A percentile compares a stretch with the other conserved stretches of the same genome.
Conservation (phyloP, 2,797 vertebrate genomes). For the Eulemur rubriventer region DNA sequence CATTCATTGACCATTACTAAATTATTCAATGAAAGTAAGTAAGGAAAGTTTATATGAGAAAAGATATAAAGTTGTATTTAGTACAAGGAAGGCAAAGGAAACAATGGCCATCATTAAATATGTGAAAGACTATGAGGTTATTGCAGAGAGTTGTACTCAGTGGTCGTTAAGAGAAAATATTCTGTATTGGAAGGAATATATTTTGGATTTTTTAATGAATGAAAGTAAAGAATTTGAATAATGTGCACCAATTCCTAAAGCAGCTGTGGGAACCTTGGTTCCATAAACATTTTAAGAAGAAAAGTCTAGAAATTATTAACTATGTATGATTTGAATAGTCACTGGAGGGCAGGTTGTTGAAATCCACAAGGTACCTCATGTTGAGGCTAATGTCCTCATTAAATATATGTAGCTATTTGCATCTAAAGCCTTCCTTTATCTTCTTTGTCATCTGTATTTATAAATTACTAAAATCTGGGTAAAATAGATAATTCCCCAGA, state of each 20-base stretch:
- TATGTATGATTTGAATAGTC: background rate
- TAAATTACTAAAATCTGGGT: slow-evolving; percentile 23
- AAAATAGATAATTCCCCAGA: slow-evolving; percentile 43
- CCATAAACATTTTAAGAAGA: background rate
- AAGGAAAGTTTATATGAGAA: background rate
- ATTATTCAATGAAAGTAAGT: slow-evolving; percentile 4
- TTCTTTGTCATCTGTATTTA: slow-evolving; percentile 40
- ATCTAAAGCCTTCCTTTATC: slow-evolving; percentile 4
- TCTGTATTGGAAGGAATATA: background rate
- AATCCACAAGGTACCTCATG: background rate
- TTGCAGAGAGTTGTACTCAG: background rate
- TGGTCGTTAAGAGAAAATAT: background rate
- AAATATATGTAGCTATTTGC: background rate
- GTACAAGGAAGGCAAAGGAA: background rate
- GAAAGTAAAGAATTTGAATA: background rate
- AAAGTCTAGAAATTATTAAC: background rate
- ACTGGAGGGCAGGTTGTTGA: background rate
- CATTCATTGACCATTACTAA: background rate
- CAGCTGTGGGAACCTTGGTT: background rate
- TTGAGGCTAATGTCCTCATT: background rate
- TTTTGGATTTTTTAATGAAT: background rate
- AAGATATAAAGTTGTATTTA: background rate
- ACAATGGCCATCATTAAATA: background rate
- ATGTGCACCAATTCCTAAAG: background rate
- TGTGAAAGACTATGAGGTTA: background rate